These are phyloP conservation scores for Petroica traversi DNA, from an alignment of 2,113 vertebrate genomes.

Conservation along the genomic window DNA sequence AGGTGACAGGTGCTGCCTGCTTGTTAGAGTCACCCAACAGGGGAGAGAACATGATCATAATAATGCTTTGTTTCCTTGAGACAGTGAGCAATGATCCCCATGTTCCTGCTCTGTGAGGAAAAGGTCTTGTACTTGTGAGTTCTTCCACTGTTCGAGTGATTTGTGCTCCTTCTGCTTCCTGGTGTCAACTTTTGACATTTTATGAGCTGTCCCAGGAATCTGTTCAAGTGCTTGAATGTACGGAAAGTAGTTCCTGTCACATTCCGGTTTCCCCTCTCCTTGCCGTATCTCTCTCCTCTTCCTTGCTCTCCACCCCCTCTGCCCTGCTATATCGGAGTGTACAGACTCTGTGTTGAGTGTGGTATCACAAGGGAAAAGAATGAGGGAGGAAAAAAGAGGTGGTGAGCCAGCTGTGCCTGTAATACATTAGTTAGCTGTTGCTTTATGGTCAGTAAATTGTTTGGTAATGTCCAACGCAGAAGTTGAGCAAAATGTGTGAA, in stretches of 20 bases:
- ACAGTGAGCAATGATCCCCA: background rate
- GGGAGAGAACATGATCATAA: background rate
- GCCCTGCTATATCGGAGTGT: fast-evolving
- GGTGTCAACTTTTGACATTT: background rate
- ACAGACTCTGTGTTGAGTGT: no score
- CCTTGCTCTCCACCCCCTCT: background rate
- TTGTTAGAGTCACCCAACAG: background rate
- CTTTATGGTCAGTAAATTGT: background rate
- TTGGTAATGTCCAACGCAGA: background rate
- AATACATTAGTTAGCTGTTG: background rate
- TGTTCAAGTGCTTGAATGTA: background rate
- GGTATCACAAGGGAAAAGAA: background rate
- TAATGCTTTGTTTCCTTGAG: background rate
- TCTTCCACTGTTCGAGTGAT: background rate
- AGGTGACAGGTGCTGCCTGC: background rate
- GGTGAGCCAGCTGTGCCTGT: background rate
- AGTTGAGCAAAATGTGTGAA: background rate
- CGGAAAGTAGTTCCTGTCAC: fast-evolving
- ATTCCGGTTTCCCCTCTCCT: background rate
- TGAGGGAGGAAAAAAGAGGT: background rate
- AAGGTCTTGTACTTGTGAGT: background rate
- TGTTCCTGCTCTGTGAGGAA: background rate
- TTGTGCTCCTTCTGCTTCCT: background rate
- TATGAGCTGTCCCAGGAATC: background rate
- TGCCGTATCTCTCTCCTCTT: background rate